Base-by-base conservation (phyloP, 2,797 vertebrate genomes). In the Lepilemur ruficaudatus region DNA sequence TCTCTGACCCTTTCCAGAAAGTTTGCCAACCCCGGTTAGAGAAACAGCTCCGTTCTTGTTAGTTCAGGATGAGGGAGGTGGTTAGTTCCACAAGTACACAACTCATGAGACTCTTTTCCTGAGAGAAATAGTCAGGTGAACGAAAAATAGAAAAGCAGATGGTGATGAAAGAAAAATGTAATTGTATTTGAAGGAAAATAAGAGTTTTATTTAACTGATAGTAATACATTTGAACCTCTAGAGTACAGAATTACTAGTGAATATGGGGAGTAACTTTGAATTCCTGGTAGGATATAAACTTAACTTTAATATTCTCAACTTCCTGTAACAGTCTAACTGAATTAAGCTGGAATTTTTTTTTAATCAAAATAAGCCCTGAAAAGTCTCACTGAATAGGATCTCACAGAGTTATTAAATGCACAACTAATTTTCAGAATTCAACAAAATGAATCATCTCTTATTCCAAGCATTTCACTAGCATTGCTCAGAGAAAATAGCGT, bases 261-360 rank as follows among this genome's bases (percentile, higher is more conserved):
- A 70, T 65, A 52, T 6, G 7, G 46, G 18, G 10, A 93, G 48
- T 72, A 65, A 52, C 61, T 50, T 20, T 72, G n/a, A 50, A 72
- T 93, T 93, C 17, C 13, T 50, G 6, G 55, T 70, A 94, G 65
- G 30, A 92, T 81, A 7, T 30, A 84, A n/a, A 90, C 52, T 67
- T 69, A 84, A 59, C 35, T 61, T 92, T 61, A 92, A 75, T 85
- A 85, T 85, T 69, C n/a, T 28, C n/a, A 95, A 35, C n/a, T 85
- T 93, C 43, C 48, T 93, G 10, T 13, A 20, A 41, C 23, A 89
- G 7, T 89, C 18, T 91, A 30, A 70, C 7, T 59, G 43, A 94
- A 86, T 72, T 1, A 63, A 92, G 32, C 25, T 75, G 85, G 43
- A 72, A 4, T 65, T n/a, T 7, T n/a, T 7, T 93, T 11, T 46